These are phyloP conservation scores for Aramus guarauna DNA, from an alignment of 2,113 vertebrate species.

Conservation along the genomic window DNA sequence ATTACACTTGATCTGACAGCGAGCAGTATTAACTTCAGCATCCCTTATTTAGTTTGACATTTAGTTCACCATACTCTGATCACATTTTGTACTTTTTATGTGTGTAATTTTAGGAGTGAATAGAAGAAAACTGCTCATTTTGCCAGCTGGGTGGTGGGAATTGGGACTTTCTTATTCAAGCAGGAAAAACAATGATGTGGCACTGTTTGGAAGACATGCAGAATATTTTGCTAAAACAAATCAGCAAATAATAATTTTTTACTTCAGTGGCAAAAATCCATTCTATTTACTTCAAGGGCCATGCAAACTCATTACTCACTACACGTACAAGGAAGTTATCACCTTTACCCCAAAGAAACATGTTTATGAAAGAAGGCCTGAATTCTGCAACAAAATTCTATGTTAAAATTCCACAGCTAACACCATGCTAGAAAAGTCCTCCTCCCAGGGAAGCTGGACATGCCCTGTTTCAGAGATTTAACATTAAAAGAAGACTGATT, in stretches of 20 bases:
- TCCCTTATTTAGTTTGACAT: background rate
- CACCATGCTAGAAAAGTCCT: background rate
- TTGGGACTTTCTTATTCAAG: background rate
- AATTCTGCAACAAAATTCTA: background rate
- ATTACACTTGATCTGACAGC: background rate
- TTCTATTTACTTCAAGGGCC: background rate
- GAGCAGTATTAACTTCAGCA: background rate
- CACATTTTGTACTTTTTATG: background rate
- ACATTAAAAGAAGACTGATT: background rate
- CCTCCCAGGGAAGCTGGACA: background rate
- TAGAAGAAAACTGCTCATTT: background rate
- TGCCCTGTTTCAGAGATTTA: background rate
- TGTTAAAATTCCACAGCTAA: background rate
- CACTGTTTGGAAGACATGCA: background rate
- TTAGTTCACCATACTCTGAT: background rate
- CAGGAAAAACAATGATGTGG: background rate
- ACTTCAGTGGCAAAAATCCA: background rate
- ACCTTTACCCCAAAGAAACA: background rate
- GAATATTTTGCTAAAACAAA: background rate
- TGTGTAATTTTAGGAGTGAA: background rate
- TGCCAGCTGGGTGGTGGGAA: background rate
- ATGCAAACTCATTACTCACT: background rate
- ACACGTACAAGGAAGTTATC: background rate
- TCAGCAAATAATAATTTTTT: background rate
- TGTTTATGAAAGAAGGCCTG: background rate